These are phyloP conservation scores for Sthenelais limicola DNA, from an alignment of 2,888 invertebrate species.

Conservation along the genomic window DNA sequence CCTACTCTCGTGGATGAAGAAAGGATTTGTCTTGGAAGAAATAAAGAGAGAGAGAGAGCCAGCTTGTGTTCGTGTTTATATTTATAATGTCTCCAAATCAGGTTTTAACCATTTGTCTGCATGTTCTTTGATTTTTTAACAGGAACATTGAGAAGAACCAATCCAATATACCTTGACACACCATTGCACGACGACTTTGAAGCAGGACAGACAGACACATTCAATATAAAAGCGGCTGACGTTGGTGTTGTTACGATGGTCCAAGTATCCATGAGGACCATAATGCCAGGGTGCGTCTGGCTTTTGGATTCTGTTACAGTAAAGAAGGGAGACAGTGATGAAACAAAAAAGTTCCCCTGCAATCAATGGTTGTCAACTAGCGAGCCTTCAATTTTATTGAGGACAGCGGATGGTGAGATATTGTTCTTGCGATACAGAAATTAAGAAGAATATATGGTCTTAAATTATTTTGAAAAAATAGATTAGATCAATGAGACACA, in stretches of 20 bases:
- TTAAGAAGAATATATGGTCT: not conserved
- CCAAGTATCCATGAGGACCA: constrained; percentile 41
- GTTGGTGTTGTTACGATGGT: constrained; percentile 46
- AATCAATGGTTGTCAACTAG: constrained; percentile 47
- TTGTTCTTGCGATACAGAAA: not conserved
- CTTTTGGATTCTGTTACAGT: constrained; percentile 47
- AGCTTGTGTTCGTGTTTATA: too few species aligned
- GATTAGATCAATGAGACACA: too few species aligned
- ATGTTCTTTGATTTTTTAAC: not conserved
- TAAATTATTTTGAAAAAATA: not conserved
- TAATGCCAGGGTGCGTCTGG: constrained; percentile 44
- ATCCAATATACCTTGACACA: constrained; percentile 39
- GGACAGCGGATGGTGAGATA: constrained; percentile 42
- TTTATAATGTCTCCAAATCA: too few species aligned
- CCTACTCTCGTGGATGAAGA: too few species aligned
- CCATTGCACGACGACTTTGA: constrained; percentile 50
- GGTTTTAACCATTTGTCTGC: too few species aligned
- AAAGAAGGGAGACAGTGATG: constrained; percentile 11
- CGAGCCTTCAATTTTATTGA: constrained; percentile 41
- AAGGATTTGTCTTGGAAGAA: too few species aligned
- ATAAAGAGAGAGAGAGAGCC: too few species aligned
- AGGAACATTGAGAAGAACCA: constrained; percentile 44
- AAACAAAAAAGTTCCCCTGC: constrained; percentile 44
- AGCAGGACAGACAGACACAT: constrained; percentile 43
- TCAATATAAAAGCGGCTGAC: constrained; percentile 22